Percentiles rank a stretch among this genome's conserved stretches.
Conservation (phyloP, 2,113 vertebrate species). For the Trematomus loennbergii region DNA sequence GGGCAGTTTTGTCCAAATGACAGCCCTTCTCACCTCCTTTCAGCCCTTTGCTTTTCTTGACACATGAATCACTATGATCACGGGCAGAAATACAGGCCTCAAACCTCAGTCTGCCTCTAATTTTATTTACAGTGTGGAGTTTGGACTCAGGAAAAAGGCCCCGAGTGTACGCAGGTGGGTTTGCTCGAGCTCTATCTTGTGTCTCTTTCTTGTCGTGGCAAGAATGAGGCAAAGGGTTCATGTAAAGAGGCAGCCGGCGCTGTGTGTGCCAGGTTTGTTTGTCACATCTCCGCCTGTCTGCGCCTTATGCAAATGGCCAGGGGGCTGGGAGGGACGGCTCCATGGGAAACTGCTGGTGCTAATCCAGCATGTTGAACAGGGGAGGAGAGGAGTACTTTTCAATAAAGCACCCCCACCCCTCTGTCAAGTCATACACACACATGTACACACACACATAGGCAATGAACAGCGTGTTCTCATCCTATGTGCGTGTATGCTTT, state of each 20-base stretch:
- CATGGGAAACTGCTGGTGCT: slow-evolving; percentile 87
- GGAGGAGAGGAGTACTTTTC: slow-evolving; percentile 83
- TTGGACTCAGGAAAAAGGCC: slow-evolving; percentile 42
- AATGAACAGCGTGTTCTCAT: slow-evolving; percentile 64
- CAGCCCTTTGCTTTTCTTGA: slow-evolving; percentile 60
- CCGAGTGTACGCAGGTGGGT: slow-evolving; percentile 56
- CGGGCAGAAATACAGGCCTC: slow-evolving; percentile 56
- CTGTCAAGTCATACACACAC: slow-evolving; percentile 73
- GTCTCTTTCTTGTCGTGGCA: slow-evolving; percentile 40
- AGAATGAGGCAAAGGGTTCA: slow-evolving; percentile 60
- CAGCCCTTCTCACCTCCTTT: slow-evolving; percentile 70
- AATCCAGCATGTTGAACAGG: slow-evolving; percentile 86
- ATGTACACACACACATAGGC: slow-evolving; percentile 45
- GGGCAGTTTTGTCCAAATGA: slow-evolving; percentile 71
- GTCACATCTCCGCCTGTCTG: slow-evolving; percentile 84
- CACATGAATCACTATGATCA: slow-evolving; percentile 73
- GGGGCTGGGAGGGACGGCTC: slow-evolving; percentile 69
- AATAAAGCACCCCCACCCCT: slow-evolving; percentile 76
- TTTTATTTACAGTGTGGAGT: slow-evolving; percentile 39
- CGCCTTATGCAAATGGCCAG: slow-evolving; percentile 84
- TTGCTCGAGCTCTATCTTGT: slow-evolving; percentile 22
- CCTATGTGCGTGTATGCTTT: slow-evolving; percentile 47
- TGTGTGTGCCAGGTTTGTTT: slow-evolving; percentile 85
- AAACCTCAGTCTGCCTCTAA: slow-evolving; percentile 51
- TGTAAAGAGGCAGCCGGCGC: slow-evolving; percentile 75